Conservation (phyloP, 64 coral and sea anemone species). For the Stichodactyla helianthus region DNA sequence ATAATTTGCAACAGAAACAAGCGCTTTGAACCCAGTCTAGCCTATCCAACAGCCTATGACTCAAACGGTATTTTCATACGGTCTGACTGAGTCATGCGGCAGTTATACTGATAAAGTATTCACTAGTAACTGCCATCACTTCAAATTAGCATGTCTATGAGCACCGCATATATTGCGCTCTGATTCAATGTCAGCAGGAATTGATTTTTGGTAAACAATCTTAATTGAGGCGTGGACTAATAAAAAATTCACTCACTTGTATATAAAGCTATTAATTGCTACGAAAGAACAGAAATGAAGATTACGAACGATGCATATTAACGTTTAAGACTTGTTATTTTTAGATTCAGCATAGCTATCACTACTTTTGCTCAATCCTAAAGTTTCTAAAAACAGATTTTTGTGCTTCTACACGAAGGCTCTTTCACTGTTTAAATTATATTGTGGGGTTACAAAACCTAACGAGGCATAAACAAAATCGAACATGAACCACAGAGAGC, state of each 20-base stretch:
- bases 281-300: background rate
- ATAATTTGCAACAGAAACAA: background rate
- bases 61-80: background rate
- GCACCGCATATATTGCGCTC: background rate
- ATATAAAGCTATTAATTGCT: background rate
- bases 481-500: background rate
- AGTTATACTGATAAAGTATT: conserved; percentile 1
- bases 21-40: background rate
- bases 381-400: background rate
- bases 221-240: conserved; percentile 5
- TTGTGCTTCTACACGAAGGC: background rate
- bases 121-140: background rate
- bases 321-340: background rate
- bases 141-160: conserved; percentile 9
- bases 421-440: background rate
- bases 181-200: background rate
- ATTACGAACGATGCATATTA: background rate
- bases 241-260: background rate
- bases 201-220: conserved; percentile 14
- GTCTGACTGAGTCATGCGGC: background rate
- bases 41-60: background rate
- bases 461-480: background rate
- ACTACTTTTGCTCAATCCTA: background rate
- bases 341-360: background rate
- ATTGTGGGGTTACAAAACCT: background rate